These are phyloP conservation scores for Salmo trutta DNA, from an alignment of 2,797 vertebrate species.

Conservation along the genomic window DNA sequence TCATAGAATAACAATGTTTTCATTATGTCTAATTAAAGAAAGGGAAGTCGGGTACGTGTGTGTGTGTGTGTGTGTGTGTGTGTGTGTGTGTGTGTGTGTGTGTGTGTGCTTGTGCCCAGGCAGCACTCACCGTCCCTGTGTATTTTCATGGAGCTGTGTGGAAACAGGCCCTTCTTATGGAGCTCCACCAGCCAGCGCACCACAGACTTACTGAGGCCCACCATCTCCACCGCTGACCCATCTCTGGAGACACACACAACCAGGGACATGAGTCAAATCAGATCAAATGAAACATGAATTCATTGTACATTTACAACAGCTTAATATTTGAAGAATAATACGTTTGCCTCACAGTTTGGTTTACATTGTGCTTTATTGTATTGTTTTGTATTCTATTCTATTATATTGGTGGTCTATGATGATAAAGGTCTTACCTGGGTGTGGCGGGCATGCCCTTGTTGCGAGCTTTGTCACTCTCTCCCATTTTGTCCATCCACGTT, in stretches of 20 bases:
- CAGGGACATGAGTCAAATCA: background rate
- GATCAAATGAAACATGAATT: background rate
- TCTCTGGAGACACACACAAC: slow-evolving; percentile 73
- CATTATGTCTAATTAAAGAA: slow-evolving; percentile 39
- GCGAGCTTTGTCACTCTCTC: slow-evolving; percentile 81
- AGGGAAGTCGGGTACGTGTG: slow-evolving; percentile 4
- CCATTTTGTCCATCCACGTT: slow-evolving; percentile 96
- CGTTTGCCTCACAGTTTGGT: background rate
- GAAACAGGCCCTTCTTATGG: slow-evolving; percentile 77
- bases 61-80: background rate
- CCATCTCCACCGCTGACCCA: slow-evolving; percentile 88
- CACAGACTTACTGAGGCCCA: slow-evolving; percentile 85
- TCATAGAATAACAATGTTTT: background rate
- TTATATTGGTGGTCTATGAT: background rate
- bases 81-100: slow-evolving; percentile 1
- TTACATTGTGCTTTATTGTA: background rate
- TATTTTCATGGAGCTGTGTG: slow-evolving; percentile 79
- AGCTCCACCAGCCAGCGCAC: slow-evolving; percentile 82
- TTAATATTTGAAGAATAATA: too few relatives aligned
- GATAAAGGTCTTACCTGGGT: slow-evolving; percentile 71
- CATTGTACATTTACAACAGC: too few relatives aligned
- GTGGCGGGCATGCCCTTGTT: slow-evolving; percentile 87
- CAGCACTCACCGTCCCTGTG: slow-evolving; percentile 74
- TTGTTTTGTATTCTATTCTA: background rate
- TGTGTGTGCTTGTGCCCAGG: background rate